phyloP scores from a whole-genome alignment of 35 echinoderm and acorn worm genomes.

The Stichopus chloronotus region DNA sequence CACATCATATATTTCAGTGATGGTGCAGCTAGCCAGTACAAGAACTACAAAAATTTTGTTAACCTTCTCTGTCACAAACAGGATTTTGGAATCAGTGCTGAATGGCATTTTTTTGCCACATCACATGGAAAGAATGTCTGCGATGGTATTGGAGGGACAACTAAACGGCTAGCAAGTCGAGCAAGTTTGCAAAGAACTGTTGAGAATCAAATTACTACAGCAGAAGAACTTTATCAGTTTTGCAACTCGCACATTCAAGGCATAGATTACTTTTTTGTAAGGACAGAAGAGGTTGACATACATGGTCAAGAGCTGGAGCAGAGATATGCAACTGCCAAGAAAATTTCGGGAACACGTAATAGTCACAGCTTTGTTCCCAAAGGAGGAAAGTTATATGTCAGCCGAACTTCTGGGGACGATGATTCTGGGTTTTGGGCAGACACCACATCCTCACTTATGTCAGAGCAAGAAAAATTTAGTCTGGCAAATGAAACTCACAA shows the following conservation, averaged over 20 bases:
- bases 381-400: background rate
- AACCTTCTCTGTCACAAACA: background rate
- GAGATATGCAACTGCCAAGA: background rate
- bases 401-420: background rate
- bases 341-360: background rate
- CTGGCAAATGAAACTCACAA: too few relatives aligned
- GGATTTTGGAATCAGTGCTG: constrained; percentile 4
- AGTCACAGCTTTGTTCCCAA: background rate
- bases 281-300: background rate
- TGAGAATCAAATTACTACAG: constrained; percentile 1
- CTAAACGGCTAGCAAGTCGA: background rate
- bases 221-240: constrained; percentile 1
- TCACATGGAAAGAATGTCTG: constrained; percentile 12
- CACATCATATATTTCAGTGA: constrained; percentile 19
- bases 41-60: constrained; percentile 8
- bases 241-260: background rate
- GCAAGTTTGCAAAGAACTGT: constrained; percentile 30
- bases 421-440: background rate
- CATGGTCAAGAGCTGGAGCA: background rate
- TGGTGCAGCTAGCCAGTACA: constrained; percentile 30
- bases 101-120: constrained; percentile 49
- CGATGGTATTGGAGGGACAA: constrained; percentile 29
- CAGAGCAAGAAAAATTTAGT: too few relatives aligned
- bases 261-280: background rate
- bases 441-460: background rate